Evolutionary conservation across 2,797 vertebrate species (phyloP).

Genomic region (Menidia menidia): DNA sequence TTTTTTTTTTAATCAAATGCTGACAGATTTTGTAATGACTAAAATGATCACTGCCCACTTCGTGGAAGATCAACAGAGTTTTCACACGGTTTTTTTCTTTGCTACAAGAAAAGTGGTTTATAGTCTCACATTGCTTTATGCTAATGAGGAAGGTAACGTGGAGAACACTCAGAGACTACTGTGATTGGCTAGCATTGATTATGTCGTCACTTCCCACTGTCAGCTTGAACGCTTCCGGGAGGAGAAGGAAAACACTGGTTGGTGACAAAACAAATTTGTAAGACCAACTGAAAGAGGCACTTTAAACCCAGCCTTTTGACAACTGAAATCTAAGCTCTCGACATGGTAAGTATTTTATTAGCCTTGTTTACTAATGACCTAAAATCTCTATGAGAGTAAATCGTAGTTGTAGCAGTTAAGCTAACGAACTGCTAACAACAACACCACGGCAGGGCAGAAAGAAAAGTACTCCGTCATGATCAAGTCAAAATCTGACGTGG

Average conservation of each 20-base stretch:
- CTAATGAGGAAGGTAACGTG: too few species aligned
- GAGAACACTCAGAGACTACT: background rate
- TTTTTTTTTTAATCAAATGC: too few species aligned
- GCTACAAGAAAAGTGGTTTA: background rate
- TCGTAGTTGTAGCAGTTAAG: background rate
- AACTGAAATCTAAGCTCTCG: background rate
- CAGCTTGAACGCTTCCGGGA: slow-evolving; percentile 52
- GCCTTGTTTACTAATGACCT: background rate
- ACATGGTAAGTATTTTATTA: slow-evolving; percentile 69
- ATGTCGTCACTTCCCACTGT: slow-evolving; percentile 53
- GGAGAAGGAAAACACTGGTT: slow-evolving; percentile 58
- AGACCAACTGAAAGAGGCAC: slow-evolving; percentile 8
- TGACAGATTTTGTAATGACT: background rate
- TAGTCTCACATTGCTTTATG: background rate
- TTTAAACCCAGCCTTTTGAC: background rate
- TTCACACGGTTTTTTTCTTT: background rate
- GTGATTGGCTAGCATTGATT: slow-evolving; percentile 16
- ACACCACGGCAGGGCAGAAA: slow-evolving; percentile 47
- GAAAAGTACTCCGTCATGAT: slow-evolving; percentile 69
- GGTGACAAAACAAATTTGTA: background rate
- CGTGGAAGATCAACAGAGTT: background rate
- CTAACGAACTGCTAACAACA: slow-evolving; percentile 44
- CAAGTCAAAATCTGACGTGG: background rate
- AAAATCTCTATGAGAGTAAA: background rate
- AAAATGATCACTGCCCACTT: background rate